Base-by-base conservation (phyloP, 1,140 invertebrate genomes). In the Drosophila erecta region DNA sequence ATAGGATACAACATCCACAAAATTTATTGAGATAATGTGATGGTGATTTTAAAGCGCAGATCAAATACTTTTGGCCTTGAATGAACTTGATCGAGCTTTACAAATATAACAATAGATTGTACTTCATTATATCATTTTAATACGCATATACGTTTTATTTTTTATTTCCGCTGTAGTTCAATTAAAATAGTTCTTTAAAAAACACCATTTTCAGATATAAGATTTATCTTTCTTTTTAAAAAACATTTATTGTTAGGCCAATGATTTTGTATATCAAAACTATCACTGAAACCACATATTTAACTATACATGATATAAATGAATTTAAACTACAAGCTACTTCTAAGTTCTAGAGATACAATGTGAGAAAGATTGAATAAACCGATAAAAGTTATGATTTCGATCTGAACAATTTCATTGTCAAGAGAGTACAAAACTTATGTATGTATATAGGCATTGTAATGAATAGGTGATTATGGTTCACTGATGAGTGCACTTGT, bases 401-500 rank as follows among this genome's bases (percentile, higher is more conserved):
- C 44, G 49, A 73, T 64, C 75, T 65, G 47, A 87, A 87, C 83
- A 87, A 87, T 87, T 87, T 50, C 66, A 87, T 87, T 89, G 83
- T 83, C 76, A 58, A 76, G 56, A 44, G 30, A 40, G 53, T 54
- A 64, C 22, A 61, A 73, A 79, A 71, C 49, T 46, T 67, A 49
- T 66, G 17, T 38, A 44, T 30, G 58, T 22, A 33, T 74, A 22
- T 17, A 33, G 37, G 15, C 30, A 15, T 22, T 4, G 11, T 24
- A 50, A 51, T 24, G 20, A 27, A 30, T 38, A 30, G n/a, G 38
- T 50, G 38, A 20, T 47, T 58, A 66, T 20, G 59, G 40, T 62
- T 91, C 71, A 92, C 72, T 92, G 92, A 84, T 92, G 92, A 50
- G 91, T 92, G 67, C 92, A 92, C 62, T 92, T 92, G 74, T 92